Evolutionary conservation across 1,140 invertebrate species (phyloP), one percentile per base, ranked within the genome.

Genomic region (Micrasema minimum): DNA sequence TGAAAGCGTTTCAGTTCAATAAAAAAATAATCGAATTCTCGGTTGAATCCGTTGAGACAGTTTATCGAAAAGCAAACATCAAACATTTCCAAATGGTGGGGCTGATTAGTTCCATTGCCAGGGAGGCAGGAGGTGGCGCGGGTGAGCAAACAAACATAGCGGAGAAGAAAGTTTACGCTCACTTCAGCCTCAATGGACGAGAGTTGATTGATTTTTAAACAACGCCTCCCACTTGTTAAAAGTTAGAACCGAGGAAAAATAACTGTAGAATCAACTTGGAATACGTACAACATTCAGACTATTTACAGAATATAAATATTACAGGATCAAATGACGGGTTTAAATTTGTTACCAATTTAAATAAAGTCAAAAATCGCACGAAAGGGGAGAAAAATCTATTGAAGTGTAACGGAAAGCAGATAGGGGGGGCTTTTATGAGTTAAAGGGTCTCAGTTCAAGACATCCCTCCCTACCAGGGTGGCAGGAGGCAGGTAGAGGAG

Each of bases 131-230:
- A 12, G 59, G 20, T 31, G 59, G 12, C 11, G 43, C 12, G 23
- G 20, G 14, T 14, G 23, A 12, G 26, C 6, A 31, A 31, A 45
- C 2, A 22, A 41, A 31, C 51, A 23, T 0, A 14, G 16, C 10
- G 43, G n/a, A 20, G 41, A 64, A 46, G 41, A 64, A 64, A 64
- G 59, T 46, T 64, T 41, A 48, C 59, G 43, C 59, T 46, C 41
- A 18, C 22, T 64, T 64, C 41, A 26, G 43, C 43, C 38, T 46
- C 59, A 64, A 46, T 46, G 43, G 59, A 46, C 31, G 59, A 64
- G 43, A 31, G 59, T 64, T 48, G 43, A 64, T 64, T 64, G 59
- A 64, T 64, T 64, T 64, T 48, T 46, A 64, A 59, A 38, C 55
- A 59, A 59, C 55, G 55, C 55, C 55, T 59, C 55, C 38, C 14